Base-by-base conservation (phyloP, 1,140 invertebrate genomes). In the Pogonognathellus flavescens region DNA sequence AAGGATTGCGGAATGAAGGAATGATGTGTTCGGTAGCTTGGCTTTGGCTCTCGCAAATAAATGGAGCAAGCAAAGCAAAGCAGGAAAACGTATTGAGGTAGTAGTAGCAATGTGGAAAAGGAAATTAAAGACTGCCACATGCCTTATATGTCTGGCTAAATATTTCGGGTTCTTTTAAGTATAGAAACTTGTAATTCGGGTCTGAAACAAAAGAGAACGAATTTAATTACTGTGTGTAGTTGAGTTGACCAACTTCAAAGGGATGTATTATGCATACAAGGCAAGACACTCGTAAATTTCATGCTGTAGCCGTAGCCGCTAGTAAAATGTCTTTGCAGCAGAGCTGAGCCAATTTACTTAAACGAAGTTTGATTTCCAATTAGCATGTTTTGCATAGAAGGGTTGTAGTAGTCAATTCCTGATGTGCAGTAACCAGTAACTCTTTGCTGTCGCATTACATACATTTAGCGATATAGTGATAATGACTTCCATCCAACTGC, bases 141-240 rank as follows among this genome's bases (percentile, higher is more conserved):
- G 70, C 25, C 41, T 18, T 49, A 31, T 49, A 25, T 49, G 70
- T 76, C 49, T 31, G 41, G 41, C 31, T 72, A 3, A 31, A 41
- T 49, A 72, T 41, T 72, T 49, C 25, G 70, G n/a, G 25, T 49
- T 18, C 5, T 31, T 50, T n/a, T 14, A 41, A n/a, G 70, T 49
- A 72, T 13, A 41, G 70, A 76, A 76, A 76, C 14, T 49, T 49
- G 70, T 50, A n/a, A 76, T 49, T 16, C 10, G 5, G 49, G 70
- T n/a, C 10, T n/a, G 31, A 49, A 50, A 31, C 41, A 50, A 50
- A 50, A 76, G 11, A 76, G 70, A 76, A 31, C 0, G 70, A 76
- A 76, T 76, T 76, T 76, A 76, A 76, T 76, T 76, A 76, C 70
- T 76, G 70, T 76, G 49, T 76, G 70, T 31, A 76, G 31, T 76